Percentiles rank a stretch among this genome's conserved stretches.
phyloP scores from a whole-genome alignment of 2,797 vertebrate genomes.

The Sebastes minor region DNA sequence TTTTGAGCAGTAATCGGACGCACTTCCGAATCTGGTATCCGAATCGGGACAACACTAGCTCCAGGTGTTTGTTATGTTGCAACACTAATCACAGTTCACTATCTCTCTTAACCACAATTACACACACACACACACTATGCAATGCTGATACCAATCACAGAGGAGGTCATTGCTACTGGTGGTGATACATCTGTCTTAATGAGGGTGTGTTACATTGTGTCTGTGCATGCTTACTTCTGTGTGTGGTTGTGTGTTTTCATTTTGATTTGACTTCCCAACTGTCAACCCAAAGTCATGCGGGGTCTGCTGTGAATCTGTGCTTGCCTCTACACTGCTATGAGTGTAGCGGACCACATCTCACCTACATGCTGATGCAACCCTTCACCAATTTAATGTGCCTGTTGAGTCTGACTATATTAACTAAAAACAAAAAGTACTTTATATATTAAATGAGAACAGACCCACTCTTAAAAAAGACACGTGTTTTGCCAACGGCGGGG shows the following conservation, averaged over 20 bases:
- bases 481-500: slow-evolving; percentile 14
- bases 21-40: too few relatives aligned
- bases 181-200: slow-evolving; percentile 5
- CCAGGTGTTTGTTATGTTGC: background rate
- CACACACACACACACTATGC: background rate
- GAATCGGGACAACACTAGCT: background rate
- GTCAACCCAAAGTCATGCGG: slow-evolving; percentile 30
- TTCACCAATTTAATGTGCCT: background rate
- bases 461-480: background rate
- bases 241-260: slow-evolving; percentile 13
- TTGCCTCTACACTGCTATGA: background rate
- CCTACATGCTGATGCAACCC: background rate
- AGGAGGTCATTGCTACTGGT: background rate
- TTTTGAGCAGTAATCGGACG: rapidly evolving
- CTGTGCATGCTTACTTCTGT: background rate
- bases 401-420: background rate
- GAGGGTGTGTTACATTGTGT: background rate
- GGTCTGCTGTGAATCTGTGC: slow-evolving; percentile 4
- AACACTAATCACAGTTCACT: background rate
- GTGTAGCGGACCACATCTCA: background rate
- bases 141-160: background rate
- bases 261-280: slow-evolving; percentile 3
- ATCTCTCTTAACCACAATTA: background rate
- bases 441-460: slow-evolving; percentile 14
- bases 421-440: background rate